Conservation (phyloP, 2,113 vertebrate species). For the Calonectris borealis region DNA sequence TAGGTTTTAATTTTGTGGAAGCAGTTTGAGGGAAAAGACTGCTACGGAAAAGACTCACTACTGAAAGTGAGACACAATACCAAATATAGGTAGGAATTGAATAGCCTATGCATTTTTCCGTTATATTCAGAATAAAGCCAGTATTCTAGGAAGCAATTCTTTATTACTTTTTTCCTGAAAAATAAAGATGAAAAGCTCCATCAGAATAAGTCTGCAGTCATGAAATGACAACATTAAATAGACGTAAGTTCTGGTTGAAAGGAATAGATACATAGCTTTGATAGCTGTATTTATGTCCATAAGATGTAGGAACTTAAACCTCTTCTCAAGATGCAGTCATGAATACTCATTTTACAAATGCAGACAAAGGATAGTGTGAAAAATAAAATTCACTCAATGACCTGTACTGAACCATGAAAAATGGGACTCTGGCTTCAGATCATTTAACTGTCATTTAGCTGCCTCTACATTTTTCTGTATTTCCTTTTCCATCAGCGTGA, state of each 20-base stretch:
- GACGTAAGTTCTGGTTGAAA: neutral
- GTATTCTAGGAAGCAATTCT: neutral
- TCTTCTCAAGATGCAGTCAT: neutral
- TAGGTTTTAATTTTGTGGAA: neutral
- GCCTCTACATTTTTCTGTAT: neutral
- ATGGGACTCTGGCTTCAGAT: constrained; percentile 2
- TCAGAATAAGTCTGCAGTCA: neutral
- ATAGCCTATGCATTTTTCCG: neutral
- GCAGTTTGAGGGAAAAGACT: neutral
- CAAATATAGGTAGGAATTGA: neutral
- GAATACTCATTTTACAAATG: constrained; percentile 39
- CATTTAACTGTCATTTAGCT: constrained; percentile 30
- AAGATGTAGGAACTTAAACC: neutral
- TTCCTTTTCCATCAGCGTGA: constrained; percentile 1
- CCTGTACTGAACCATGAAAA: constrained; percentile 39
- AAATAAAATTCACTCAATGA: constrained; percentile 36
- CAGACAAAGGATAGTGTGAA: neutral
- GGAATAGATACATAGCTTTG: neutral
- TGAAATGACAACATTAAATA: neutral
- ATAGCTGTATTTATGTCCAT: neutral
- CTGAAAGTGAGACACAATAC: neutral
- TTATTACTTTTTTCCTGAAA: neutral
- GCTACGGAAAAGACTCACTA: neutral
- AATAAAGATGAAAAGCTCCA: neutral
- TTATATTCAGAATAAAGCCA: neutral